phyloP scores from a whole-genome alignment of 2,888 invertebrate species.

The Geotrupes spiniger region DNA sequence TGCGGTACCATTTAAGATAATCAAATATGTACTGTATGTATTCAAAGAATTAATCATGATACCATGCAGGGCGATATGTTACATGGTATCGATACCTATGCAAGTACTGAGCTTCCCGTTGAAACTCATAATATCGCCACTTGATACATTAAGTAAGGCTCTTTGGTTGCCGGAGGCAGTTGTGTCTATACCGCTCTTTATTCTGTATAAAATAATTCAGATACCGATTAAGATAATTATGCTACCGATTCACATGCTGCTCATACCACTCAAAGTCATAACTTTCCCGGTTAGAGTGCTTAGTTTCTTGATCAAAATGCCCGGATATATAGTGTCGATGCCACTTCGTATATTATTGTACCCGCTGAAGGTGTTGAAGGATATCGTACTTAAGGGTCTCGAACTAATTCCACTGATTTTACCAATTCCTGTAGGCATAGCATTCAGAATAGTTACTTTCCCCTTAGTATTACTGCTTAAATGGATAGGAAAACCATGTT shows the following conservation, averaged over 20 bases:
- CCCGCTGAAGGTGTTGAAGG: constrained; percentile 63
- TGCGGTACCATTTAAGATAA: no score
- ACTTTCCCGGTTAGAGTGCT: constrained; percentile 2
- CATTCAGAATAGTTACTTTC: constrained; percentile 1
- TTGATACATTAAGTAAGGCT: no score
- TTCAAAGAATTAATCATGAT: background rate
- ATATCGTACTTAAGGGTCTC: background rate
- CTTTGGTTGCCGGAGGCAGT: no score
- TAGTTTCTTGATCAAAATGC: constrained; percentile 7
- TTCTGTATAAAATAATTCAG: no score
- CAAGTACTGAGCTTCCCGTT: background rate
- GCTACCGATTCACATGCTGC: background rate
- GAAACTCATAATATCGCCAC: background rate
- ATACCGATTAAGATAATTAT: no score
- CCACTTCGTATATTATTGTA: constrained; percentile 53
- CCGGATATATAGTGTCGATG: constrained; percentile 9
- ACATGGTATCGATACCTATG: background rate
- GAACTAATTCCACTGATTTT: constrained; percentile 4
- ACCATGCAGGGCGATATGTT: no score
- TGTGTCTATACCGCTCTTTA: no score
- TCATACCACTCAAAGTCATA: background rate
- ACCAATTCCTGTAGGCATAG: background rate
- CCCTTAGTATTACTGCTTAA: background rate
- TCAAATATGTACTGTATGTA: no score
- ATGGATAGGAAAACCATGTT: no score